These are phyloP conservation scores for Poeciliopsis retropinna DNA, from an alignment of 2,113 vertebrate species.

Conservation along the genomic window DNA sequence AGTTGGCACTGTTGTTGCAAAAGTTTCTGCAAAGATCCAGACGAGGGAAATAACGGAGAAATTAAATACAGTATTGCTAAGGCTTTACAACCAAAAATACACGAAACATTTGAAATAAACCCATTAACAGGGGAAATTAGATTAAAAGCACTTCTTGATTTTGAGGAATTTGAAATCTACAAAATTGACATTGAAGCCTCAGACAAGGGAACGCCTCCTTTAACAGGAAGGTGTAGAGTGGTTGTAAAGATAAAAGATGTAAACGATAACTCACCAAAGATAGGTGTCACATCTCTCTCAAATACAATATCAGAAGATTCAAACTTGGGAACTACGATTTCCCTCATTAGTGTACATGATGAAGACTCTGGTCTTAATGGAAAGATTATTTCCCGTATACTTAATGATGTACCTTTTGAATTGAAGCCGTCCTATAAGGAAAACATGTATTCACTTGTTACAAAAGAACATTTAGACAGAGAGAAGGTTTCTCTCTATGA, in stretches of 20 bases:
- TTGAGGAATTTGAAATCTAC: constrained; percentile 43
- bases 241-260: constrained; percentile 78
- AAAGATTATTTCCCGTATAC: constrained; percentile 46
- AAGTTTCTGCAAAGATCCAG: constrained; percentile 40
- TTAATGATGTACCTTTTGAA: constrained; percentile 61
- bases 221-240: constrained; percentile 60
- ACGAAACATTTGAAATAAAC: constrained; percentile 55
- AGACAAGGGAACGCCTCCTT: constrained; percentile 52
- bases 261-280: constrained; percentile 83
- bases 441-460: constrained; percentile 73
- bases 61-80: constrained; percentile 56
- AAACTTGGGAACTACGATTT: constrained; percentile 64
- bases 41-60: constrained; percentile 40
- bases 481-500: constrained; percentile 75
- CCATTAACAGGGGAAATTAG: constrained; percentile 48
- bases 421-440: constrained; percentile 69
- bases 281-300: constrained; percentile 75
- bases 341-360: constrained; percentile 52
- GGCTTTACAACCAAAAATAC: constrained; percentile 29
- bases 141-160: constrained; percentile 51
- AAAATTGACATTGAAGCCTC: constrained; percentile 53
- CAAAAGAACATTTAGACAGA: constrained; percentile 63
- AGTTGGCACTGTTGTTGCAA: constrained; percentile 36
- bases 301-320: constrained; percentile 66
- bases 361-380: constrained; percentile 64